phyloP scores from a whole-genome alignment of 2,888 invertebrate genomes.

The Icerya purchasi region DNA sequence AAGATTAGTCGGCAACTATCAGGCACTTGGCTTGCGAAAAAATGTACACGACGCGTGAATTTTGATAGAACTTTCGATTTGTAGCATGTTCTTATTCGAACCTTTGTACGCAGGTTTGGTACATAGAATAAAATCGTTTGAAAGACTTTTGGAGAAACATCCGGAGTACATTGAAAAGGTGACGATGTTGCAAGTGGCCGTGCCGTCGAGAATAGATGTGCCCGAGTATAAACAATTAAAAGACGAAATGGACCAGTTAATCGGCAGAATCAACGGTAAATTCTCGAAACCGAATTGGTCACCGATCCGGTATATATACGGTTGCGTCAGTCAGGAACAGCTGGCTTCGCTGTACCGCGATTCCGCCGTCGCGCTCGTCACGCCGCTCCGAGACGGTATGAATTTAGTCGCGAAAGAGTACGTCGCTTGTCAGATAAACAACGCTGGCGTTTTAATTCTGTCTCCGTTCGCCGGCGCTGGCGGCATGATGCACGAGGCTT shows the following conservation, averaged over 20 bases:
- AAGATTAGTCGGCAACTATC: too few species aligned
- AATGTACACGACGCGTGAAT: too few species aligned
- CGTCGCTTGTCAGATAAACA: slow-evolving; percentile 53
- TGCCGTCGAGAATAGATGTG: slow-evolving; percentile 73
- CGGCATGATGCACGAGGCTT: slow-evolving; percentile 27
- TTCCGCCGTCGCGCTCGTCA: slow-evolving; percentile 66
- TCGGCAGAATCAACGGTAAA: slow-evolving; percentile 67
- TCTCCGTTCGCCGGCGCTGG: slow-evolving; percentile 28
- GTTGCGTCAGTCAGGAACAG: slow-evolving; percentile 67
- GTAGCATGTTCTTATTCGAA: too few species aligned
- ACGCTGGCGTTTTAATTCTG: slow-evolving; percentile 27
- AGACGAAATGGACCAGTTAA: slow-evolving; percentile 73
- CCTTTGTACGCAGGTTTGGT: slow-evolving; percentile 9
- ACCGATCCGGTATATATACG: slow-evolving; percentile 72
- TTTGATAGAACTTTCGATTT: too few species aligned
- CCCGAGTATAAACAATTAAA: slow-evolving; percentile 76
- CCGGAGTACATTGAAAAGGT: slow-evolving; percentile 68
- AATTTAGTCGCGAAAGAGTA: slow-evolving; percentile 83
- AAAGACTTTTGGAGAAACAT: slow-evolving; percentile 54
- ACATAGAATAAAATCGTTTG: slow-evolving; percentile 48
- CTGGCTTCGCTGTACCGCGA: slow-evolving; percentile 70
- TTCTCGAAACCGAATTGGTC: slow-evolving; percentile 85
- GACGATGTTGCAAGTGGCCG: slow-evolving; percentile 60
- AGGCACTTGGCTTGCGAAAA: too few species aligned
- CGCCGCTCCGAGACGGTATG: slow-evolving; percentile 74